Evolutionary conservation across 2,113 vertebrate species (phyloP).

Genomic region (Gasterosteus nipponicus): DNA sequence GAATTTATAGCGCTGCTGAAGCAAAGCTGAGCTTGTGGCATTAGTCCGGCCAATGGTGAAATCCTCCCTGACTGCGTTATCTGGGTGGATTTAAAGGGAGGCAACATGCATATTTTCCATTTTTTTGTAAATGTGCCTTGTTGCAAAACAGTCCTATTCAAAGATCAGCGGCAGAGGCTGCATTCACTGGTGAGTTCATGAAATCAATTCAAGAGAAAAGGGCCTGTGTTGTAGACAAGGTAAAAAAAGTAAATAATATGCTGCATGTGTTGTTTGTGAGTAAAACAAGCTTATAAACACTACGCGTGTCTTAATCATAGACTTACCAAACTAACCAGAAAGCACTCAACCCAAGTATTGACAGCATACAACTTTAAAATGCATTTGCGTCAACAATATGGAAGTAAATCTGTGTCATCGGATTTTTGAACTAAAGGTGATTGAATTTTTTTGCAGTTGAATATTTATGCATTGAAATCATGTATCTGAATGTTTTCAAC

Average conservation of each 20-base stretch:
- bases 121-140: not conserved
- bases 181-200: not conserved
- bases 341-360: not conserved
- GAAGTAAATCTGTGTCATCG: no score
- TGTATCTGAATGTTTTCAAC: no score
- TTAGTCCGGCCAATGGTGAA: not conserved
- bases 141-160: not conserved
- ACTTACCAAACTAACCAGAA: not conserved
- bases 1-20: conserved; percentile 25
- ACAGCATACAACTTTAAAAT: not conserved
- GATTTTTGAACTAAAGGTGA: no score
- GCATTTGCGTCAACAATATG: not conserved
- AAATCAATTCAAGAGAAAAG: not conserved
- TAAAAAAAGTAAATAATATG: not conserved
- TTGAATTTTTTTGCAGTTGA: no score
- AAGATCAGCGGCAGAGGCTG: not conserved
- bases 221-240: not conserved
- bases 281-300: not conserved
- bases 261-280: not conserved
- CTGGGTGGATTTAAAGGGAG: not conserved
- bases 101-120: not conserved
- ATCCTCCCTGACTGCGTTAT: not conserved
- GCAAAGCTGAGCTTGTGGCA: conserved; percentile 33
- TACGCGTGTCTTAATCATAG: not conserved
- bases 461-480: no score